Conservation (phyloP, 2,797 vertebrate species). For the Melanotaenia boesemani region DNA sequence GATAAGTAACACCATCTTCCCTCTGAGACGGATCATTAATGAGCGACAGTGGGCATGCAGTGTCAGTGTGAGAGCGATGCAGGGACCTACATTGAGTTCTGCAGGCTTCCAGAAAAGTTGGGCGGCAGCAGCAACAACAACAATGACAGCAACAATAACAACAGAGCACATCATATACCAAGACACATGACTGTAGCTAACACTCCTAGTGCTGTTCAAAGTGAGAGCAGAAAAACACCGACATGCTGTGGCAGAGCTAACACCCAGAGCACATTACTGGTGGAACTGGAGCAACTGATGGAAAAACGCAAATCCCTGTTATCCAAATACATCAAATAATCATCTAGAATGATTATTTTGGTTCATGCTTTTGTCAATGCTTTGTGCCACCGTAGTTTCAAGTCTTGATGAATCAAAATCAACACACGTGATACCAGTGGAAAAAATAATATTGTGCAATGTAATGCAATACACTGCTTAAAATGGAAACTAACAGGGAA, state of each 20-base stretch:
- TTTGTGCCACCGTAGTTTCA: constrained; percentile 72
- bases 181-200: constrained; percentile 65
- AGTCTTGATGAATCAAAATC: constrained; percentile 2
- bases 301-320: constrained; percentile 72
- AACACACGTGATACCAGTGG: neutral
- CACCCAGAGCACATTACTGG: constrained; percentile 7
- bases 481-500: constrained; percentile 64
- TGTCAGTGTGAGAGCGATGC: constrained; percentile 70
- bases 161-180: constrained; percentile 85
- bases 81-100: constrained; percentile 86
- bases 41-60: constrained; percentile 69
- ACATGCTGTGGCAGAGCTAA: constrained; percentile 39
- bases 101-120: constrained; percentile 84
- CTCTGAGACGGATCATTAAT: constrained; percentile 52
- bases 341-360: constrained; percentile 66
- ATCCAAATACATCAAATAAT: constrained; percentile 82
- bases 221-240: constrained; percentile 16
- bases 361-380: constrained; percentile 61
- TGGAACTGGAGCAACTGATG: constrained; percentile 44
- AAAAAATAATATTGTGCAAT: constrained; percentile 11
- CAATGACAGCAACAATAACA: constrained; percentile 75
- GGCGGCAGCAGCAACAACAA: constrained; percentile 80
- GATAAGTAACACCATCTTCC: constrained; percentile 53
- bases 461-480: neutral
- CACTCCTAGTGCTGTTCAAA: constrained; percentile 44